Evolutionary conservation across 1,140 invertebrate species (phyloP), one percentile per base, ranked within the genome.

Genomic region (Aphelinus atriplicis): DNA sequence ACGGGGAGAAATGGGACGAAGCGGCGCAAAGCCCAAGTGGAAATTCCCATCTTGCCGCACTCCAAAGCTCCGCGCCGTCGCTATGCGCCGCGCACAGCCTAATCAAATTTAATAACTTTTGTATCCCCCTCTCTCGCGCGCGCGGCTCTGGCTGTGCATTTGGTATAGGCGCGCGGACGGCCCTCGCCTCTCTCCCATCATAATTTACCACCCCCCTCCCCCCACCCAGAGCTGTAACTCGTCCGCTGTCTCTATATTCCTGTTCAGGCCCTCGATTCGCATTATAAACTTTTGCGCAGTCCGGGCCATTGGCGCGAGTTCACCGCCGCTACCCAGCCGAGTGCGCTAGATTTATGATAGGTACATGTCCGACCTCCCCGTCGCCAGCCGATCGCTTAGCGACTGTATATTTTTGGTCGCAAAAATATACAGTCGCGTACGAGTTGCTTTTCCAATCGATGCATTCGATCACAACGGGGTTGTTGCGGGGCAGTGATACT

Each of bases 61-160:
- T 78, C 71, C 71, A 78, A 79, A 68, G 57, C 78, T 76, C 79
- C 73, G 76, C 73, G 26, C 26, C 26, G 71, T 78, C 79, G 78
- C 83, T 84, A 81, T 83, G 83, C 81, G 80, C 26, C 26, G 26
- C 26, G 79, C 80, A 76, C 77, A 85, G 79, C 85, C 84, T 86
- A 86, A 87, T 87, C 85, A 86, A 86, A 86, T 87, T 86, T 86
- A 86, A 87, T 86, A 87, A 86, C 86, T 86, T 87, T 87, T 84
- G 84, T 83, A 81, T 76, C 78, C 81, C 78, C 81, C 74, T 66
- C 69, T 75, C 78, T 77, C 72, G 64, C 73, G 69, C 73, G 69
- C 26, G 26, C 26, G 26, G 26, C 26, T 26, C 26, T 26, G 26
- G 26, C 26, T 26, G 26, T 26, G 26, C 26, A 26, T 26, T 26